Conservation (phyloP, 1,140 invertebrate species). For the Cydia strobilella region DNA sequence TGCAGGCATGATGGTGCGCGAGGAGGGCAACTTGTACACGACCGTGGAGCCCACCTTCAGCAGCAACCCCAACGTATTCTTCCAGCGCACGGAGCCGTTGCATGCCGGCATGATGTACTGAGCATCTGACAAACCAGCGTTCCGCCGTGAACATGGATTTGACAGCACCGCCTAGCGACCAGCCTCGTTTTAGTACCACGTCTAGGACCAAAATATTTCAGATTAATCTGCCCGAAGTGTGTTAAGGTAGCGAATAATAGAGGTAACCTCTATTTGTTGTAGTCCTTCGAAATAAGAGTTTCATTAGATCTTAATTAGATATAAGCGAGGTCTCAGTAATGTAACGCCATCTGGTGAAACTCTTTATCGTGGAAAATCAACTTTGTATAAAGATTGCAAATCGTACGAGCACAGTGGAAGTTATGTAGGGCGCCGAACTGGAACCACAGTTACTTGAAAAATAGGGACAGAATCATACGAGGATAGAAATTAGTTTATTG, state of each 20-base stretch:
- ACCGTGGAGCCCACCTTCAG: constrained; percentile 90
- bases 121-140: constrained; percentile 77
- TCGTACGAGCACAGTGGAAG: no score
- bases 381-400: no score
- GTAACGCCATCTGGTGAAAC: no score
- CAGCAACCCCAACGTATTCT: constrained; percentile 92
- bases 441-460: no score
- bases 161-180: constrained; percentile 58
- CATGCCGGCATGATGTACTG: constrained; percentile 92
- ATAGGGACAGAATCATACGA: no score
- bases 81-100: constrained; percentile 87
- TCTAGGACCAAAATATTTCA: not conserved
- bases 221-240: not conserved
- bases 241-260: not conserved
- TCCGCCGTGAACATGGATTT: constrained; percentile 74
- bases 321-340: no score
- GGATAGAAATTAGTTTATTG: no score
- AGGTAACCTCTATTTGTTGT: not conserved
- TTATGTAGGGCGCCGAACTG: no score
- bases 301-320: no score
- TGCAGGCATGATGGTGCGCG: constrained; percentile 86
- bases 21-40: constrained; percentile 90
- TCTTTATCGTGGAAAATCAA: no score
- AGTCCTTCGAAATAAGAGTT: no score
- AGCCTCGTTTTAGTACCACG: constrained; percentile 10